phyloP scores from a whole-genome alignment of 2,113 vertebrate species.

The Sminthopsis crassicaudata region DNA sequence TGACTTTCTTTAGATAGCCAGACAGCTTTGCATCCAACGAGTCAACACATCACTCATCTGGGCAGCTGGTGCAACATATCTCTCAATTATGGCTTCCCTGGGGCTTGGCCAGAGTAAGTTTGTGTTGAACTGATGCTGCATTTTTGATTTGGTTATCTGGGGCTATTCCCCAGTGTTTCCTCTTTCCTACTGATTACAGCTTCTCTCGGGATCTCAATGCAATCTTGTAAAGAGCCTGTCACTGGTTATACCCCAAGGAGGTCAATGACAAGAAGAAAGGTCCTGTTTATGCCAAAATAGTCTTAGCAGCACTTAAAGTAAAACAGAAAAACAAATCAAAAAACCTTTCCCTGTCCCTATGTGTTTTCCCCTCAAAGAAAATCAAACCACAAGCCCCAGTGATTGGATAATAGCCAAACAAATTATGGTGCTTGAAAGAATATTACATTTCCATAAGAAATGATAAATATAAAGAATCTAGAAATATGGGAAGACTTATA shows the following conservation, averaged over 20 bases:
- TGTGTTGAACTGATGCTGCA: not conserved
- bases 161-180: not conserved
- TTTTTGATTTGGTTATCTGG: not conserved
- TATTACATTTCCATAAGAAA: not conserved
- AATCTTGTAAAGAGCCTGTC: conserved; percentile 3
- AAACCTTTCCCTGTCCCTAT: not conserved
- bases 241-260: not conserved
- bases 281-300: not conserved
- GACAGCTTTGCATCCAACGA: not conserved
- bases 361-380: not conserved
- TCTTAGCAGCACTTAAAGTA: not conserved
- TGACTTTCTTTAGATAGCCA: not conserved
- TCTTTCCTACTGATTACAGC: not conserved
- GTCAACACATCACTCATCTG: not conserved
- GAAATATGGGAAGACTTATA: not conserved
- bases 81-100: not conserved
- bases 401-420: not conserved
- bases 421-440: not conserved
- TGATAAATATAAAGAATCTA: not conserved
- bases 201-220: not conserved
- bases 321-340: not conserved
- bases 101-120: not conserved
- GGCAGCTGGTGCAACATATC: not conserved
- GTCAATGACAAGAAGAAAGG: not conserved
- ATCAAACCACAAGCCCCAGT: not conserved